Evolutionary conservation across 2,797 vertebrate species (phyloP), one percentile per base, ranked within the genome.

Genomic region (Dallia pectoralis): DNA sequence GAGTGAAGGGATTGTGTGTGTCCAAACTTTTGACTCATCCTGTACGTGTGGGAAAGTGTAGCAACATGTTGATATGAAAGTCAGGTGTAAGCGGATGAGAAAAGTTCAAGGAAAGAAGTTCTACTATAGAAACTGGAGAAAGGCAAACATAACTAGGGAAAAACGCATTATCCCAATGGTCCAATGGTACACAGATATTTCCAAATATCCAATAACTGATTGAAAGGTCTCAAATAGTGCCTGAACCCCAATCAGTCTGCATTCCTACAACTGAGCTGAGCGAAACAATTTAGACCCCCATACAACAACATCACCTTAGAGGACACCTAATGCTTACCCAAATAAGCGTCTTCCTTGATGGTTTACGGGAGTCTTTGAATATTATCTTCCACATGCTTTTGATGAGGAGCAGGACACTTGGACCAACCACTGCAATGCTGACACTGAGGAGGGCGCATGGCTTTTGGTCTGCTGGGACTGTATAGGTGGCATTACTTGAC

Each of bases 311-410:
- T 14, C n/a, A 19, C 29, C 27, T 12, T 33, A 11, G 18, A 19
- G 27, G 18, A 36, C 30, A n/a, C 19, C 16, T n/a, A 22, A 18
- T 32, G 75, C 81, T 84, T 72, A 92, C 91, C 71, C 89, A 71
- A 18, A 84, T 63, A 3, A 14, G 0, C 0, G 89, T 90, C 56
- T 25, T 4, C 29, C 9, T 73, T 0, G 19, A 62, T 0, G 91
- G 90, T 0, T 81, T 6, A 71, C 91, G 90, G 18, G 89, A 91
- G 64, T 86, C 78, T 75, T 90, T 91, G 74, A 89, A 89, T 33
- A 86, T 84, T 0, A 86, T 71, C 72, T 92, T 93, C 91, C 92
- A 93, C 0, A 87, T 0, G 73, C 87, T 87, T 79, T 92, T 92
- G 3, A 87, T 4, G 0, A 92, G 40, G 1, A 85, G 49, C 4